These are phyloP conservation scores for Zootoca vivipara DNA, from an alignment of 2,113 vertebrate species.

Conservation along the genomic window DNA sequence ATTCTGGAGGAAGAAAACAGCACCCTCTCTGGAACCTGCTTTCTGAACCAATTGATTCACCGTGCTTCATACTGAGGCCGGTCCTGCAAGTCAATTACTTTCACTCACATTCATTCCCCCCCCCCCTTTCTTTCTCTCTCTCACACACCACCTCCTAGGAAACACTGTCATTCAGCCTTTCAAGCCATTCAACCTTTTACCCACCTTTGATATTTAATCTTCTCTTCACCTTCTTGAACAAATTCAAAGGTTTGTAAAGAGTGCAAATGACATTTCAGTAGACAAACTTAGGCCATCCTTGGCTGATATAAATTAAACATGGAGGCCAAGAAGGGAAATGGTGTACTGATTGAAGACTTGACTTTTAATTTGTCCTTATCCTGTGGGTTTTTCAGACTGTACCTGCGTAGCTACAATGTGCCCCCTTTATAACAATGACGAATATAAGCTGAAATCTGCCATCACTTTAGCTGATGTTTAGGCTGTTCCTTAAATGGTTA, in stretches of 20 bases:
- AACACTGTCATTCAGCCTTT: background rate
- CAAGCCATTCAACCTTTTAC: background rate
- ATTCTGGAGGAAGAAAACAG: background rate
- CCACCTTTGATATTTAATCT: constrained; percentile 8
- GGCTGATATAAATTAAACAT: background rate
- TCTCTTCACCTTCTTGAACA: constrained; percentile 10
- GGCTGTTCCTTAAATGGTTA: background rate
- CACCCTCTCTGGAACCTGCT: background rate
- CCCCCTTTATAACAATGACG: background rate
- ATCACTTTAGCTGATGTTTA: background rate
- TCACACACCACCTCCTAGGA: no score
- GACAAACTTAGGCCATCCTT: background rate
- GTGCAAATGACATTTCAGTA: constrained; percentile 10
- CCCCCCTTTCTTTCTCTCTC: no score
- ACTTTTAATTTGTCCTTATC: background rate
- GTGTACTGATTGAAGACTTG: background rate
- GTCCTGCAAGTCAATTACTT: no score
- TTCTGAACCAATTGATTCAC: background rate
- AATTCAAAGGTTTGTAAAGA: background rate
- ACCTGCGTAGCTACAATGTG: no score
- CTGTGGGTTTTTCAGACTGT: background rate
- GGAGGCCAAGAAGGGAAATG: background rate
- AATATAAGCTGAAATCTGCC: background rate
- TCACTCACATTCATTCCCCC: no score
- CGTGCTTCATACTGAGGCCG: no score